Conservation (phyloP, 2,797 vertebrate species). For the Poeciliopsis infans region DNA sequence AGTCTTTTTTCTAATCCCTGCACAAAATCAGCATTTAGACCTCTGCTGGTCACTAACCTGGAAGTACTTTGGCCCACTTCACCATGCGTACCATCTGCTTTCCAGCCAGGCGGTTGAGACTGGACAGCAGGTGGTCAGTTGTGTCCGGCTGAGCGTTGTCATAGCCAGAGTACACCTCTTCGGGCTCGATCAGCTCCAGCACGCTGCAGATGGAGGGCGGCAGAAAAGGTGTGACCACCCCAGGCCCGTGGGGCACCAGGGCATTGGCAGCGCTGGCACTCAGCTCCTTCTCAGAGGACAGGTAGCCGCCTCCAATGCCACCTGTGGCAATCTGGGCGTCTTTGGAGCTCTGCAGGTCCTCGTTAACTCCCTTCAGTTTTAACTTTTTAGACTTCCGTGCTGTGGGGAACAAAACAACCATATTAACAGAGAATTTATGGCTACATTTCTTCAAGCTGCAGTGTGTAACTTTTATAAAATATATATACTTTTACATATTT, state of each 20-base stretch:
- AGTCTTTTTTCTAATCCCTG: background rate
- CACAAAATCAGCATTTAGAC: constrained; percentile 31
- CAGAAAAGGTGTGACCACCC: constrained; percentile 85
- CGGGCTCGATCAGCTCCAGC: constrained; percentile 95
- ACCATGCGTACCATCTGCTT: constrained; percentile 99
- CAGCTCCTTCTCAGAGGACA: constrained; percentile 88
- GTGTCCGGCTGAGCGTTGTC: constrained; percentile 93
- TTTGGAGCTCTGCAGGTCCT: constrained; percentile 90
- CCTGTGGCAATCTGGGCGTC: constrained; percentile 79
- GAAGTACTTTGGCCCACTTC: constrained; percentile 99
- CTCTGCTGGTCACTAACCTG: constrained; percentile 84
- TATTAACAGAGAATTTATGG: constrained; percentile 22
- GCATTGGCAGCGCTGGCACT: constrained; percentile 84
- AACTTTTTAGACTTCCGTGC: constrained; percentile 98
- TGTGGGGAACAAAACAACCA: constrained; percentile 61
- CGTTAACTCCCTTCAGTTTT: constrained; percentile 93
- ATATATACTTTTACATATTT: no score
- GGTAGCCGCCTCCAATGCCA: constrained; percentile 74
- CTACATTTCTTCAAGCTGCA: background rate
- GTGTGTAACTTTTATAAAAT: no score
- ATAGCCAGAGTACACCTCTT: constrained; percentile 93
- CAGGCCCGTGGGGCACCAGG: constrained; percentile 88
- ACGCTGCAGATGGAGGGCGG: constrained; percentile 88
- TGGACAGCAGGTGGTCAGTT: constrained; percentile 93
- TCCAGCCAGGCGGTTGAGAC: constrained; percentile 94